These are phyloP conservation scores for Drosophila cardini DNA, from an alignment of 1,140 invertebrate genomes.

Conservation along the genomic window DNA sequence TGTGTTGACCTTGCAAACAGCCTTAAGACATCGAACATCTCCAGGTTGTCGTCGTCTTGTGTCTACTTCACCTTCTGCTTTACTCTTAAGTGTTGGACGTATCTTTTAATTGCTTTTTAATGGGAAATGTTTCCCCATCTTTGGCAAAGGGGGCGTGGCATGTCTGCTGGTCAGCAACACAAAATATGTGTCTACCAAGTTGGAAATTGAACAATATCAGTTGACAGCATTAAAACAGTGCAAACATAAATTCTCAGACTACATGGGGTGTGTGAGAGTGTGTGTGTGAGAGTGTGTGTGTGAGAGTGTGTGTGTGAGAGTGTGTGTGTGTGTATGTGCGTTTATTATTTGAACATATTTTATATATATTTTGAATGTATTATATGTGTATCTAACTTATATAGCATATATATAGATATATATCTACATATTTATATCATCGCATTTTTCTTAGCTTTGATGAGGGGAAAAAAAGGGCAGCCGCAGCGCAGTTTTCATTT, in stretches of 20 bases:
- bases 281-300: conserved; percentile 25
- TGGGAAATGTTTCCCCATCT: conserved; percentile 34
- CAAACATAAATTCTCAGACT: conserved; percentile 58
- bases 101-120: conserved; percentile 74
- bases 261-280: conserved; percentile 8
- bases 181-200: conserved; percentile 28
- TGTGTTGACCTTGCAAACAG: conserved; percentile 68
- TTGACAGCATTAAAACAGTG: conserved; percentile 57
- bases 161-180: background rate
- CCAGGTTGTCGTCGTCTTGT: background rate
- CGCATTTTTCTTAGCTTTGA: conserved; percentile 71
- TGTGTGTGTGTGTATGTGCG: conserved; percentile 24
- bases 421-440: conserved; percentile 58
- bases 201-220: conserved; percentile 59
- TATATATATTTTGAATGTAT: conserved; percentile 68
- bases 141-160: background rate
- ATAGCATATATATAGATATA: background rate
- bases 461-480: conserved; percentile 50
- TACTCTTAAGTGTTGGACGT: conserved; percentile 36
- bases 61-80: conserved; percentile 20
- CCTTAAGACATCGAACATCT: conserved; percentile 54
- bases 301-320: conserved; percentile 29
- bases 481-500: conserved; percentile 68
- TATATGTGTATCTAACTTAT: background rate
- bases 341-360: conserved; percentile 45